phyloP scores from a whole-genome alignment of 2,888 invertebrate species.

The Polydesmus complanatus region DNA sequence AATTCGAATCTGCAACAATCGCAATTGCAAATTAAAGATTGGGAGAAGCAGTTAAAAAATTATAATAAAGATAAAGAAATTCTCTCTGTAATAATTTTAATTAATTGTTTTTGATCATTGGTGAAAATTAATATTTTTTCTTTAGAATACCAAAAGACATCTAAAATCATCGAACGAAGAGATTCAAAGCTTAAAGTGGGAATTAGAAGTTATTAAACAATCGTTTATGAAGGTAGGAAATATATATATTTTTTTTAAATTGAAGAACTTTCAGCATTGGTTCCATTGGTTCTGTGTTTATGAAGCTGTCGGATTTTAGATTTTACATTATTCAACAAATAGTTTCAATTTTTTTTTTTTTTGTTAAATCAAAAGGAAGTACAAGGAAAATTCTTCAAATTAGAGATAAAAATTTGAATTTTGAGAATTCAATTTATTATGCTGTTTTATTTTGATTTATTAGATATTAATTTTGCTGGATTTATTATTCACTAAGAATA shows the following conservation, averaged over 20 bases:
- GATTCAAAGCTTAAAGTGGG: constrained; percentile 46
- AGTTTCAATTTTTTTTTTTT: not conserved
- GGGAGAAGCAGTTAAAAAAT: not conserved
- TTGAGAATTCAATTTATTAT: too few relatives aligned
- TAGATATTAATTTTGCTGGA: too few relatives aligned
- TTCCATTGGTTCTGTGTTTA: too few relatives aligned
- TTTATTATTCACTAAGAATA: too few relatives aligned
- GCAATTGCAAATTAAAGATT: not conserved
- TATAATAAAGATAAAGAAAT: not conserved
- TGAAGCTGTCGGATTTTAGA: too few relatives aligned
- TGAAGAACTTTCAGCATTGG: too few relatives aligned
- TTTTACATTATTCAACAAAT: not conserved
- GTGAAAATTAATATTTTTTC: not conserved
- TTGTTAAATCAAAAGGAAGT: too few relatives aligned
- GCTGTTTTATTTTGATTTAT: too few relatives aligned
- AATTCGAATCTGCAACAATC: not conserved
- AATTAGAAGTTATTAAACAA: constrained; percentile 54
- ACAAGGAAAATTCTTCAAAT: too few relatives aligned
- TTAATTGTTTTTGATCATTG: not conserved
- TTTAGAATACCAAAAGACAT: constrained; percentile 42
- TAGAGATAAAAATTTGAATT: too few relatives aligned
- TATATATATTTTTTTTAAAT: not conserved
- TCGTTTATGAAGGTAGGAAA: constrained; percentile 52
- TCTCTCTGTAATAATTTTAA: not conserved
- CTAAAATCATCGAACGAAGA: constrained; percentile 33